Conservation (phyloP, 2,888 invertebrate genomes). For the Hermodice carunculata region DNA sequence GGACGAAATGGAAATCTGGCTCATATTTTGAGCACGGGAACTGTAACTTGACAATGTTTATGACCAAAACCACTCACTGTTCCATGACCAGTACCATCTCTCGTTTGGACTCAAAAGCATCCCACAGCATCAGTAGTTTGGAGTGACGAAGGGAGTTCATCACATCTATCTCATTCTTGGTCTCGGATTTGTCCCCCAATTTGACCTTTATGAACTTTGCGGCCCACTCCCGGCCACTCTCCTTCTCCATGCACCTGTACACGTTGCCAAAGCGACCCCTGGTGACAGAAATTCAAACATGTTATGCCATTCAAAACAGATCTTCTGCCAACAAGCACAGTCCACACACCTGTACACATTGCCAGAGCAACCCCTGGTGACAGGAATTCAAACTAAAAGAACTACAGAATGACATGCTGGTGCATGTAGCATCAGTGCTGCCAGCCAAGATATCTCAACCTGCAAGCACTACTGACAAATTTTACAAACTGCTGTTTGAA, state of each 20-base stretch:
- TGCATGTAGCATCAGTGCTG: not conserved
- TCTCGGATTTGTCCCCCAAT: constrained; percentile 89
- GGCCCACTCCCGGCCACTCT: constrained; percentile 78
- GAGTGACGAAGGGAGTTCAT: constrained; percentile 96
- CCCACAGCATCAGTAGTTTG: constrained; percentile 95
- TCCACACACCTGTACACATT: not conserved
- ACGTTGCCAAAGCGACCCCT: constrained; percentile 73
- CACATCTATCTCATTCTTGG: constrained; percentile 95
- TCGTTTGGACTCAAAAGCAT: constrained; percentile 79
- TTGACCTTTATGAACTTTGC: constrained; percentile 89
- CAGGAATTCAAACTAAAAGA: too few relatives aligned
- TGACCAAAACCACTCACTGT: constrained; percentile 87
- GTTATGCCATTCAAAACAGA: not conserved
- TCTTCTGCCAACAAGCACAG: not conserved
- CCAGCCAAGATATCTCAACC: not conserved
- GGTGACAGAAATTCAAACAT: constrained; percentile 14
- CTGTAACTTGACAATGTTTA: too few relatives aligned
- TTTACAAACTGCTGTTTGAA: too few relatives aligned
- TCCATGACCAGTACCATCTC: constrained; percentile 98
- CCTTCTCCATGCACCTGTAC: constrained; percentile 75
- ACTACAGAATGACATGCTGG: too few relatives aligned
- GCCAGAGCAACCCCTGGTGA: not conserved
- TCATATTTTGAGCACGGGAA: too few relatives aligned
- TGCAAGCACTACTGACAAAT: too few relatives aligned
- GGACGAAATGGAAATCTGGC: too few relatives aligned